These are phyloP conservation scores for Watsonalla cultraria DNA, from an alignment of 2,888 invertebrate genomes.

Conservation along the genomic window DNA sequence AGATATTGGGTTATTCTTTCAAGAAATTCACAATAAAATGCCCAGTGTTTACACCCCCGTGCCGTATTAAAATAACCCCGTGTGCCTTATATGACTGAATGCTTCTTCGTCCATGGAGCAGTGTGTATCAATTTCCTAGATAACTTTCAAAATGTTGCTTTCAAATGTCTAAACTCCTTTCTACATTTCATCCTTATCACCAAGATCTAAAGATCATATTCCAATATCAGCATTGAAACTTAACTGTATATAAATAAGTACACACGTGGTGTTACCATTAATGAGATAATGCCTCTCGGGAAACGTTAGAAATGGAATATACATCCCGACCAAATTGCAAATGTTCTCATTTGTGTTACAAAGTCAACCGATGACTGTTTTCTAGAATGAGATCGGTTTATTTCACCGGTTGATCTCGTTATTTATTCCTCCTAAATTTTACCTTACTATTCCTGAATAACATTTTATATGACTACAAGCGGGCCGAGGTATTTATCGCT, in stretches of 20 bases:
- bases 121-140: slow-evolving; percentile 28
- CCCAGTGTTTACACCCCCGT: too few relatives aligned
- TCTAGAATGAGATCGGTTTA: slow-evolving; percentile 7
- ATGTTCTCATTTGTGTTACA: slow-evolving; percentile 32
- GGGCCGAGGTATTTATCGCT: too few relatives aligned
- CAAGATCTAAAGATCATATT: slow-evolving; percentile 13
- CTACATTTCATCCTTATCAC: slow-evolving; percentile 10
- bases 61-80: too few relatives aligned
- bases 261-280: slow-evolving; percentile 44
- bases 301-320: slow-evolving; percentile 43
- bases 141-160: slow-evolving; percentile 11
- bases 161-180: slow-evolving; percentile 3
- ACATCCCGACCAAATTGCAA: slow-evolving; percentile 40
- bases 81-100: not conserved
- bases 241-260: slow-evolving; percentile 16
- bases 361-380: slow-evolving; percentile 14
- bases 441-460: not conserved
- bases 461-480: too few relatives aligned
- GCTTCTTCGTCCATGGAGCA: not conserved
- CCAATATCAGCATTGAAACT: slow-evolving; percentile 11
- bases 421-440: not conserved
- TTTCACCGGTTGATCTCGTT: not conserved
- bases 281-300: slow-evolving; percentile 49
- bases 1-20: too few relatives aligned
- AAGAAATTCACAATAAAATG: too few relatives aligned